Evolutionary conservation across 2,888 invertebrate genomes (phyloP), one percentile per base, ranked within the genome.

Genomic region (Pandemis cinnamomeana): DNA sequence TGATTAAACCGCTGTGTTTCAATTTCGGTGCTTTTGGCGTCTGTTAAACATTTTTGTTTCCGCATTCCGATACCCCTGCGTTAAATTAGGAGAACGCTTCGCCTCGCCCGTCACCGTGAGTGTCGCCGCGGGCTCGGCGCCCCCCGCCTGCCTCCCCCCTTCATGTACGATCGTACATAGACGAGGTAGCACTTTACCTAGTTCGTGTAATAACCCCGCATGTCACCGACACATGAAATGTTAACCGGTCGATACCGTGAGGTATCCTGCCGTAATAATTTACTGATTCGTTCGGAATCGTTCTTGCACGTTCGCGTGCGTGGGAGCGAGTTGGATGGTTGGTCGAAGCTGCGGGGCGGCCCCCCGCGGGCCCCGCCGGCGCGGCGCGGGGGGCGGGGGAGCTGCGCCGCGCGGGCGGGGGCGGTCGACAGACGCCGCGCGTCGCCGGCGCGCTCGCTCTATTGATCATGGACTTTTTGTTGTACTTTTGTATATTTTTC

Each of bases 401-500:
- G 20, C 0, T 0, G 53, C 53, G 53, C 15, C 53, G 15, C 4
- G 53, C 3, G 3, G 7, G 7, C 7, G 15, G 20, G 53, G 51
- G 13, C 13, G 6, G n/a, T n/a, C 5, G 51, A n/a, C 55, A 3
- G 8, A 20, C 58, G 58, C 36, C 27, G 36, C 15, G 11, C 15
- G 63, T 13, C 63, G 63, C 64, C 53, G 70, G 73, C 70, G 51
- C 67, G 73, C 62, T 55, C 67, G 73, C 62, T 55, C 71, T 67
- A 67, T 72, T 71, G 69, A 76, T 77, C 77, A 77, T 78, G 78
- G 76, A 75, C 72, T 77, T 79, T 77, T 80, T 82, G 78, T 75
- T 80, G 55, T 63, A 72, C 77, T 77, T 81, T 81, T 83, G 81
- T 83, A 83, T 83, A 82, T 82, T 83, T 81, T 80, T 78, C 78